A percentile compares a stretch with the other conserved stretches of the same genome.
Evolutionary conservation across 2,888 invertebrate species (phyloP).

Genomic region (Xestia c-nigrum): DNA sequence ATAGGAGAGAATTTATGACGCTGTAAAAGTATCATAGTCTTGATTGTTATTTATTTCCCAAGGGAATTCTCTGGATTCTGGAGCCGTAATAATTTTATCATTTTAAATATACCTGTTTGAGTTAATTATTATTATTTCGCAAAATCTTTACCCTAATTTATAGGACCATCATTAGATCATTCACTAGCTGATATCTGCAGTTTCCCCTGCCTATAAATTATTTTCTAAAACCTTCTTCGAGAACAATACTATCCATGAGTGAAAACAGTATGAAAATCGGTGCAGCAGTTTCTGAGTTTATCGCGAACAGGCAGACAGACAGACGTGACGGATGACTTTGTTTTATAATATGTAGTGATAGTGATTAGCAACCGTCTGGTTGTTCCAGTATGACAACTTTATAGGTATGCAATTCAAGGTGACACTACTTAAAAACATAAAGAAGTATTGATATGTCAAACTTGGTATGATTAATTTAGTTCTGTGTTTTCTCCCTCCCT

Average conservation of each 20-base stretch:
- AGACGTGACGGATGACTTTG: no score
- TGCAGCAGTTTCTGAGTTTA: no score
- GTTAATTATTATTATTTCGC: background rate
- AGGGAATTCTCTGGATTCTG: slow-evolving; percentile 1
- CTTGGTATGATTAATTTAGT: background rate
- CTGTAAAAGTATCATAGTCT: slow-evolving; percentile 37
- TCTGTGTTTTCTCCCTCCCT: background rate
- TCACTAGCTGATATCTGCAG: no score
- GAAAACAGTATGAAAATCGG: no score
- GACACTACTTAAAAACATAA: no score
- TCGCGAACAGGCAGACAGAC: no score
- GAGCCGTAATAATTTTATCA: background rate
- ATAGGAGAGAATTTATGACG: slow-evolving; percentile 37
- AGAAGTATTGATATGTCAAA: background rate
- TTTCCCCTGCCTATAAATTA: no score
- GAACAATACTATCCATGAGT: no score
- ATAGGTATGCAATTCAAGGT: no score
- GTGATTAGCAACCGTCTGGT: background rate
- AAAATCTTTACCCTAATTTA: background rate
- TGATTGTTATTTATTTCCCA: slow-evolving; percentile 48
- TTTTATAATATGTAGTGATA: no score
- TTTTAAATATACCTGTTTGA: background rate
- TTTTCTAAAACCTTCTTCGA: no score
- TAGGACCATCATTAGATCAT: background rate
- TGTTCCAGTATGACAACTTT: no score